These are phyloP conservation scores for Lepidurus couesii DNA, from an alignment of 1,140 invertebrate genomes.

Conservation along the genomic window DNA sequence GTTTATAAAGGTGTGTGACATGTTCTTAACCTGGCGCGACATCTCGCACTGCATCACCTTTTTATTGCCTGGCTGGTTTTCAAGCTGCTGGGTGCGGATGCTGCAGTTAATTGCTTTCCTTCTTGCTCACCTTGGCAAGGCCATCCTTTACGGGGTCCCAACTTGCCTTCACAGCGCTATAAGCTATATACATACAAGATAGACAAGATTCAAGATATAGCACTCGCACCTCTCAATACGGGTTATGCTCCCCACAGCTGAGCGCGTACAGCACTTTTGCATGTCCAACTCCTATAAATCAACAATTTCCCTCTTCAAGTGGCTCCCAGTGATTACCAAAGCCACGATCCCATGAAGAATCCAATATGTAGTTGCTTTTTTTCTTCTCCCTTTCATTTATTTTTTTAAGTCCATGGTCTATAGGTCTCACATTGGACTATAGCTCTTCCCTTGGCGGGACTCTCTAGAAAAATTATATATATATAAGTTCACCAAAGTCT, in stretches of 20 bases:
- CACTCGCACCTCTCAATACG: not conserved
- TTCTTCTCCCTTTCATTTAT: not conserved
- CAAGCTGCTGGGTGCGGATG: conserved; percentile 12
- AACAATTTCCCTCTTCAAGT: conserved; percentile 3
- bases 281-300: conserved; percentile 19
- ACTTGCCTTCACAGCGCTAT: not conserved
- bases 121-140: conserved; percentile 17
- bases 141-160: conserved; percentile 4
- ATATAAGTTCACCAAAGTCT: not conserved
- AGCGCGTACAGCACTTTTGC: not conserved
- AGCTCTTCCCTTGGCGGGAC: not conserved
- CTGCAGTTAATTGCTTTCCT: conserved; percentile 18
- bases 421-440: not conserved
- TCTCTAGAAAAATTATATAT: not conserved
- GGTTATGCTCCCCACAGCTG: not conserved
- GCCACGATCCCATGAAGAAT: not conserved
- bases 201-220: not conserved
- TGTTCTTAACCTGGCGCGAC: conserved; percentile 17
- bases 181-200: not conserved
- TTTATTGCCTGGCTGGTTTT: conserved; percentile 7
- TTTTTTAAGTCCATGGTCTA: not conserved
- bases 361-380: not conserved
- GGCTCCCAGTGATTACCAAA: conserved; percentile 9
- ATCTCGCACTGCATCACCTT: conserved; percentile 7
- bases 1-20: conserved; percentile 1